Evolutionary conservation across 2,888 invertebrate genomes (phyloP), one percentile per base, ranked within the genome.

Genomic region (Poecilus cupreus): DNA sequence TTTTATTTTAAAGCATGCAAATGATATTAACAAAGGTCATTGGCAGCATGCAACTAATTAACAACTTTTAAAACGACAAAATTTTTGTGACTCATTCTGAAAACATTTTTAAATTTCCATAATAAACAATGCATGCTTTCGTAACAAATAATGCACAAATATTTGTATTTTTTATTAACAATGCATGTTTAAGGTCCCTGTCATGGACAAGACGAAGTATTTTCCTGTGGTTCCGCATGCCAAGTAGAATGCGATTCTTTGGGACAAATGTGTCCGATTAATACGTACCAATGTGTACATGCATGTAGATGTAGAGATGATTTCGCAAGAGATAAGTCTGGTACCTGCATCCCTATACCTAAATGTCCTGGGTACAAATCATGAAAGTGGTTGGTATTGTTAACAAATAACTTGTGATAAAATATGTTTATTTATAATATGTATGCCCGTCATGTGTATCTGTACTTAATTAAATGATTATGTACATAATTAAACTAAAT

Each of bases 171-270:
- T n/a, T 46, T 2, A 37, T 68, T 32, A 68, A 68, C 20, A 68
- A 46, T 68, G 64, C 64, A 68, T 75, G 75, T 77, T 77, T 49
- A 75, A 81, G 81, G 81, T 81, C 81, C 81, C 10, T 81, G 81
- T 46, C 49, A 60, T 18, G 26, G 49, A 37, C 75, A 74, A 46
- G 68, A 81, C 26, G 81, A 81, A 75, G 49, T 57, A 6, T 81
- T 46, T 26, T 20, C 64, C 24, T 81, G 81, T 37, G 75, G 75
- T 18, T 46, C 68, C 8, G 46, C 60, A 64, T 74, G 74, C 32
- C 74, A 81, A 64, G 51, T 32, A 24, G 75, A 75, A 22, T 81
- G 81, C 49, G 57, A 60, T 16, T 60, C 57, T 26, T n/a, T 81
- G 18, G 46, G 46, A 46, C 32, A 60, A 51, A 20, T 51, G 18